Evolutionary conservation across 1,140 invertebrate genomes (phyloP).

Genomic region (Ectropis grisescens): DNA sequence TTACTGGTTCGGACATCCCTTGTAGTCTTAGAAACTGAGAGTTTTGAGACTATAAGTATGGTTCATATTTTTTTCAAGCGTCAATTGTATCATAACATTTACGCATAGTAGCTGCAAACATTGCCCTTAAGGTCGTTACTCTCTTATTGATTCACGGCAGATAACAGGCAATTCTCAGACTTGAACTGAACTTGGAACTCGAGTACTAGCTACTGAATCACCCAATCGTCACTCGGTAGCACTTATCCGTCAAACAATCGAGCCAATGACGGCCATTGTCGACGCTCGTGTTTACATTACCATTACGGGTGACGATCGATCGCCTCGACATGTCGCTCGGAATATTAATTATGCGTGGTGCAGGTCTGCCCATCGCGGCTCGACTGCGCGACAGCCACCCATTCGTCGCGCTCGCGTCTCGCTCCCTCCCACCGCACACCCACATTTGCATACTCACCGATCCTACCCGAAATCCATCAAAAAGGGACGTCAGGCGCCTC

Average conservation of each 20-base stretch:
- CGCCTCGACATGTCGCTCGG: conserved; percentile 54
- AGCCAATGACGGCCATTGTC: conserved; percentile 40
- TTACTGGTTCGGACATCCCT: no score
- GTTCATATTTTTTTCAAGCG: no score
- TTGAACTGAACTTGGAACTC: no score
- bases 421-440: conserved; percentile 57
- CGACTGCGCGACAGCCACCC: conserved; percentile 46
- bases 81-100: no score
- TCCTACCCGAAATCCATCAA: conserved; percentile 54
- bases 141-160: no score
- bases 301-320: conserved; percentile 59
- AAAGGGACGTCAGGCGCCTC: conserved; percentile 46
- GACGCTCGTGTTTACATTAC: conserved; percentile 55
- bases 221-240: conserved; percentile 39
- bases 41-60: no score
- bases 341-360: conserved; percentile 58
- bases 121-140: no score
- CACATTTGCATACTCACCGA: conserved; percentile 60
- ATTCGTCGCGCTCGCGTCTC: conserved; percentile 58
- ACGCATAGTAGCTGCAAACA: no score
- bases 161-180: no score
- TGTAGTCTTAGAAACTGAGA: no score
- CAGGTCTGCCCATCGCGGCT: conserved; percentile 36
- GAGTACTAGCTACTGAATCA: conserved; percentile 1
- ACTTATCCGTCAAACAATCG: conserved; percentile 36